phyloP scores from a whole-genome alignment of 2,113 vertebrate species.

The Sander vitreus region DNA sequence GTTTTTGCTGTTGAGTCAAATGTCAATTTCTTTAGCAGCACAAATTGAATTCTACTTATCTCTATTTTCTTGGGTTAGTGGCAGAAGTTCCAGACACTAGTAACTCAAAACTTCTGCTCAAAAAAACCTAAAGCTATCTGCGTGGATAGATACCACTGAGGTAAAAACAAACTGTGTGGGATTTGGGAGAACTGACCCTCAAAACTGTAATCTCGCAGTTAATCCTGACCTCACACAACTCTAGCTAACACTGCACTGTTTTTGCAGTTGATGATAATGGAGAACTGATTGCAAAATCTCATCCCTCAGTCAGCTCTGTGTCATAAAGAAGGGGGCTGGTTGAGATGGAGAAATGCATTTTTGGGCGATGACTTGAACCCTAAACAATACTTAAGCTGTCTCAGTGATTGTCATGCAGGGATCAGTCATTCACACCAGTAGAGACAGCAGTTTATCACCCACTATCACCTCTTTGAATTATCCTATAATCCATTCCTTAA shows the following conservation, averaged over 20 bases:
- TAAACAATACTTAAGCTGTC: conserved; percentile 61
- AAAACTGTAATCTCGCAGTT: background rate
- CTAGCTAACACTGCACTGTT: background rate
- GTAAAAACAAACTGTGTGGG: background rate
- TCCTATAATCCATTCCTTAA: conserved; percentile 38
- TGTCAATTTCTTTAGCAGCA: background rate
- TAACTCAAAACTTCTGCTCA: background rate
- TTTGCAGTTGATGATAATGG: background rate
- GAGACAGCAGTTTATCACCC: conserved; percentile 29
- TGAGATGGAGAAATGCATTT: conserved; percentile 40
- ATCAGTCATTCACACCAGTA: conserved; percentile 20
- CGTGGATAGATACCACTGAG: background rate
- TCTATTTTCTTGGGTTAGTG: background rate
- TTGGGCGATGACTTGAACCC: conserved; percentile 49
- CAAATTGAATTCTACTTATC: background rate
- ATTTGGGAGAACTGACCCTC: background rate
- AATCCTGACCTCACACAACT: background rate
- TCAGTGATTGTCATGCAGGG: conserved; percentile 25
- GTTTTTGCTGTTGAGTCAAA: background rate
- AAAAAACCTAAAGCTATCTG: background rate
- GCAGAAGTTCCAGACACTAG: background rate
- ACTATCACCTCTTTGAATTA: conserved; percentile 26
- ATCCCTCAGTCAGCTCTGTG: conserved; percentile 12
- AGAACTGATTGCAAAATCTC: background rate
- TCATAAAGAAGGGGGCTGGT: conserved; percentile 22